These are phyloP conservation scores for Carassius gibelio DNA, from an alignment of 2,113 vertebrate genomes.

Conservation along the genomic window DNA sequence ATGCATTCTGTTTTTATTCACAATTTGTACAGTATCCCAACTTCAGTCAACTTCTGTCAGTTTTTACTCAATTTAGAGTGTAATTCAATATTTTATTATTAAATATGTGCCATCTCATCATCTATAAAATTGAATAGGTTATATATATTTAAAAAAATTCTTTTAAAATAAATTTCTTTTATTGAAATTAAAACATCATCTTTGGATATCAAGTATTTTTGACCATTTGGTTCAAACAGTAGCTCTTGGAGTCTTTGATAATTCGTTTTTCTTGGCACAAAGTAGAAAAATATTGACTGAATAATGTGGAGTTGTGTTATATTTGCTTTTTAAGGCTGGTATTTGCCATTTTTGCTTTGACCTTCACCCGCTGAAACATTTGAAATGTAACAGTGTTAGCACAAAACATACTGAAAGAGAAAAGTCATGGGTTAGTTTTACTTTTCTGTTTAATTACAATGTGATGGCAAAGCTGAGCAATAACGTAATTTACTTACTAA, in stretches of 20 bases:
- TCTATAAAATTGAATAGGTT: too few species aligned
- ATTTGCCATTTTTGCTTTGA: neutral
- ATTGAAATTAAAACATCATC: neutral
- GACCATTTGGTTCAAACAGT: neutral
- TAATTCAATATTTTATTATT: too few species aligned
- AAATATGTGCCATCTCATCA: too few species aligned
- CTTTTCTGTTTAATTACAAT: neutral
- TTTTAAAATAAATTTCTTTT: too few species aligned
- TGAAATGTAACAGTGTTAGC: neutral
- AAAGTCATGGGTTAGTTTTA: neutral
- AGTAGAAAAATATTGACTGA: neutral
- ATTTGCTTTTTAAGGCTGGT: neutral
- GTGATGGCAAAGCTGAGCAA: neutral
- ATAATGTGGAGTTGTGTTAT: neutral
- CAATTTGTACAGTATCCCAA: too few species aligned
- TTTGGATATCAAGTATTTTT: neutral
- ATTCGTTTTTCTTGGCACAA: neutral
- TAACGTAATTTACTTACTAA: neutral
- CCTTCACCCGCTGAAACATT: neutral
- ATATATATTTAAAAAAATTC: too few species aligned
- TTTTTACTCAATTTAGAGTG: too few species aligned
- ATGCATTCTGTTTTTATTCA: too few species aligned
- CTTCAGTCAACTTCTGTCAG: too few species aligned
- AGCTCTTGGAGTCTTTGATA: neutral
- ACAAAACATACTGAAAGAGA: neutral